Base-by-base conservation (phyloP, 2,797 vertebrate genomes). In the Chaenodraco wilsoni region DNA sequence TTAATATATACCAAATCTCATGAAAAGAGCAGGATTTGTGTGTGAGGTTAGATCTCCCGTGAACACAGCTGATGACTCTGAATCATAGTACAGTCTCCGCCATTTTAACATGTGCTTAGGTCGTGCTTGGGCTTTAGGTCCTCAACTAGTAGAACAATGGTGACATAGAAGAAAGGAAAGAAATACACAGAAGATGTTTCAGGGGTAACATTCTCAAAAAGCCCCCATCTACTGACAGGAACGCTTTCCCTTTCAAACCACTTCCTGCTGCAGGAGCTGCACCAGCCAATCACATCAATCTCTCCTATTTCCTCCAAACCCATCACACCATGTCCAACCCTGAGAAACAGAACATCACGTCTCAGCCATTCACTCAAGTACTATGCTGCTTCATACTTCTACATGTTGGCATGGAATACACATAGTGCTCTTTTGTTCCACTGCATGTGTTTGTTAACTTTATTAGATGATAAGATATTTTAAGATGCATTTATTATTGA, bases 171-270 rank as follows among this genome's bases (percentile, higher is more conserved):
- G 62, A 4, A 67, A 27, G 10, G 44, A 50, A 16, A 21, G 27
- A 12, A n/a, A 48, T n/a, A 68, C 13, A 21, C n/a, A 19, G 6
- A 19, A 12, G 21, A 11, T 10, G 2, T 31, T 58, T 79, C 50
- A 60, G 13, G 67, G 67, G 77, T 63, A 62, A 73, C 43, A 65
- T 43, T 45, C 31, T 65, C 21, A 2, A 63, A 79, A 67, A n/a
- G 7, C 14, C 14, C 21, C 57, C 33, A 60, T 64, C 44, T 69
- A 49, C 46, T 7, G 5, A 64, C 11, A 37, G 31, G 52, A 81
- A 76, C 55, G 78, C 84, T 90, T 90, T 91, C 88, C 81, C 79
- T 91, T 88, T 33, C 81, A 50, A 86, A 82, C 84, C 87, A 90
- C 88, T 90, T 92, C 90, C 90, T 91, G 68, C 63, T 19, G 49